Percentiles rank a stretch among this genome's conserved stretches.
Evolutionary conservation across 2,888 invertebrate genomes (phyloP).

Genomic region (Andrena bucephala): DNA sequence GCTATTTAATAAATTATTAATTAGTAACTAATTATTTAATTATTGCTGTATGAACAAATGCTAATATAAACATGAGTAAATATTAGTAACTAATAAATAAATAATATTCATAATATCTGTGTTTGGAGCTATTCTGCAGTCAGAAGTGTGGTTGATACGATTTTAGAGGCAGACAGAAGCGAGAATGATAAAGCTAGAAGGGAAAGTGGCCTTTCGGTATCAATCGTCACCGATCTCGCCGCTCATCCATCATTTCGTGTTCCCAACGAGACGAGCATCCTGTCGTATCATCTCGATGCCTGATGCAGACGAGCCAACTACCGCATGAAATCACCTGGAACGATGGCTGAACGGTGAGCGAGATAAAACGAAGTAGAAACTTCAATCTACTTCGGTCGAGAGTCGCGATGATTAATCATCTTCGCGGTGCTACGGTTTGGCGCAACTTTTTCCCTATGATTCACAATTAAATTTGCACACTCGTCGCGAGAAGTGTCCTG

Average conservation of each 20-base stretch:
- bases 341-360: constrained; percentile 26
- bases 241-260: constrained; percentile 44
- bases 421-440: neutral
- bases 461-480: constrained; percentile 19
- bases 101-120: neutral
- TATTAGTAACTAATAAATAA: neutral
- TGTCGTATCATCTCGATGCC: constrained; percentile 18
- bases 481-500: neutral
- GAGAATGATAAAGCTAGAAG: constrained; percentile 2
- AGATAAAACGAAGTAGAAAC: constrained; percentile 38
- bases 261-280: constrained; percentile 24
- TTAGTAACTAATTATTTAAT: no score
- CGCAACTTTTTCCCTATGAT: constrained; percentile 10
- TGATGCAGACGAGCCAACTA: neutral
- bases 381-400: constrained; percentile 11
- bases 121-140: no score
- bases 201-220: constrained; percentile 23
- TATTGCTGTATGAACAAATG: no score
- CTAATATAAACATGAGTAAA: neutral
- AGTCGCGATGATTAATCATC: constrained; percentile 37
- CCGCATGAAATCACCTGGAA: constrained; percentile 38
- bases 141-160: no score
- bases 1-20: no score
- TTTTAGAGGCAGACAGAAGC: neutral
- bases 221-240: constrained; percentile 40